Percentiles rank a stretch among this genome's conserved stretches.
phyloP scores from a whole-genome alignment of 2,113 vertebrate species.

The Vulpes lagopus region DNA sequence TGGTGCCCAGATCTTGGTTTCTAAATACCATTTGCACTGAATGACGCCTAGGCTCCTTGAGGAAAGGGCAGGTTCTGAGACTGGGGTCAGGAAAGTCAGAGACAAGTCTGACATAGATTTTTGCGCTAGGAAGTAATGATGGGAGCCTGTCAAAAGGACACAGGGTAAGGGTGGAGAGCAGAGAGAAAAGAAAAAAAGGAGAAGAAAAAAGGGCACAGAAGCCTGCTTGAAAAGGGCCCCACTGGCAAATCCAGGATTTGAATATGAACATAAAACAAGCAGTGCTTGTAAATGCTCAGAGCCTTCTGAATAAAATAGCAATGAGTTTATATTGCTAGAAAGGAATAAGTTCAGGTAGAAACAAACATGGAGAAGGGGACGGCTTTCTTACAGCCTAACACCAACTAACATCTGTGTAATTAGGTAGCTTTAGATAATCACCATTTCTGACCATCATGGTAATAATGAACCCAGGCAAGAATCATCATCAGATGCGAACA shows the following conservation, averaged over 20 bases:
- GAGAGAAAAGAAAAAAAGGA: not conserved
- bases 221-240: not conserved
- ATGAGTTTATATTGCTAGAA: not conserved
- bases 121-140: not conserved
- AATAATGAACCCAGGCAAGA: not conserved
- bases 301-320: not conserved
- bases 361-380: not conserved
- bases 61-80: not conserved
- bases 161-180: not conserved
- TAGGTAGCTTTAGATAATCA: not conserved
- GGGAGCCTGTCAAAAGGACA: not conserved
- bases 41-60: not conserved
- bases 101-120: not conserved
- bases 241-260: not conserved
- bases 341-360: not conserved
- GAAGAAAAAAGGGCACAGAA: not conserved
- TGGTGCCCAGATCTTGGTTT: not conserved
- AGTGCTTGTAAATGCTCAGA: not conserved
- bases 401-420: not conserved
- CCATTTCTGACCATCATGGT: not conserved
- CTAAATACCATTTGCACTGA: not conserved
- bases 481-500: not conserved
- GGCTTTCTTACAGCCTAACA: not conserved
- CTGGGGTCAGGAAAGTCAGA: not conserved
- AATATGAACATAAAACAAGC: not conserved